phyloP scores from a whole-genome alignment of 2,113 vertebrate genomes.

The Malurus cyaneus region DNA sequence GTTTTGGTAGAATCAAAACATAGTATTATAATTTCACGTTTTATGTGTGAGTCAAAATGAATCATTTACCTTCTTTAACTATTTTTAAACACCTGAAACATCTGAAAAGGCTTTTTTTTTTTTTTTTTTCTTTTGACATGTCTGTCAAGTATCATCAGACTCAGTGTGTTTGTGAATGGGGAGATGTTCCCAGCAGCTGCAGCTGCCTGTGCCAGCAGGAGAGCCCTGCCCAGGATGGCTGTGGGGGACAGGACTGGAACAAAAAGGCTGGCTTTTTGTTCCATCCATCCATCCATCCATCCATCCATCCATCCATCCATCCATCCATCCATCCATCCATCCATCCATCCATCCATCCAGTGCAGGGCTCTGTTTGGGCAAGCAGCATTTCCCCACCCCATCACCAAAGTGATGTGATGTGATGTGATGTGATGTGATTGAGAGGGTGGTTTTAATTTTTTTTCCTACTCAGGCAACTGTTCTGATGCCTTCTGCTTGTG shows the following conservation, averaged over 20 bases:
- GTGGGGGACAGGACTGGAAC: neutral
- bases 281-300: neutral
- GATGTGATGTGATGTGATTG: neutral
- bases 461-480: neutral
- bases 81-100: neutral
- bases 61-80: neutral
- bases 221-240: neutral
- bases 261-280: neutral
- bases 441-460: neutral
- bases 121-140: neutral
- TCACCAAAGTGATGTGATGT: neutral
- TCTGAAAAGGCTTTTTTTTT: neutral
- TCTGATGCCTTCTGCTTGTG: neutral
- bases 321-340: neutral
- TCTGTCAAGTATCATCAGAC: neutral
- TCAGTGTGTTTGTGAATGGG: neutral
- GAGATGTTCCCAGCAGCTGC: neutral
- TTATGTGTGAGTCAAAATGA: constrained; percentile 20
- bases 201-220: neutral
- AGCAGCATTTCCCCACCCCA: neutral
- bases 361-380: neutral
- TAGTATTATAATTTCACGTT: neutral
- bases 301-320: neutral
- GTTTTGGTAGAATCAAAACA: neutral
- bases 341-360: neutral